Evolutionary conservation across 2,888 invertebrate species (phyloP).

Genomic region (Chymomyza amoena): DNA sequence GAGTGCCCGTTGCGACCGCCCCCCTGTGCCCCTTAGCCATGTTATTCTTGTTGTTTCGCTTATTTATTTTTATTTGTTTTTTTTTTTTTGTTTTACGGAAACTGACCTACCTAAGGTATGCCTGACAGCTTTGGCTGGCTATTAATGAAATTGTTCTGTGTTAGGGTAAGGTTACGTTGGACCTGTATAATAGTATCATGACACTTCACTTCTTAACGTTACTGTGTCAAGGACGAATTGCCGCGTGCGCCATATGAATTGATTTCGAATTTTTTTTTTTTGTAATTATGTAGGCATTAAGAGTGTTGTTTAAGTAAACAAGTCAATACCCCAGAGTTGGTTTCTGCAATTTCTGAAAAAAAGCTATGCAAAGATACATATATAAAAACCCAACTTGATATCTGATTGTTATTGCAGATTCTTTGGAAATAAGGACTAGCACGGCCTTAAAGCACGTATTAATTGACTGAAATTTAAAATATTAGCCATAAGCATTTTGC

Average conservation of each 20-base stretch:
- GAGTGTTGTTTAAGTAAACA: background rate
- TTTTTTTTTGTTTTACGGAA: constrained; percentile 57
- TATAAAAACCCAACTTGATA: no score
- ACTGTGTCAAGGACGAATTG: constrained; percentile 70
- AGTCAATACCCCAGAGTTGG: no score
- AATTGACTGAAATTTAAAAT: no score
- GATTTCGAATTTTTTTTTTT: background rate
- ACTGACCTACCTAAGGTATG: constrained; percentile 70
- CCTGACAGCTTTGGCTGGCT: constrained; percentile 9
- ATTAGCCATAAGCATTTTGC: no score
- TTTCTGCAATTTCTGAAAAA: no score
- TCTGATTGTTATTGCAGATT: no score
- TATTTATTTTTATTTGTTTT: constrained; percentile 11
- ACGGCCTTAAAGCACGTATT: no score
- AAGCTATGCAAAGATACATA: no score
- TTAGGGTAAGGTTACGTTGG: background rate
- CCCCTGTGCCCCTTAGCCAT: constrained; percentile 15
- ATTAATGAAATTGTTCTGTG: background rate
- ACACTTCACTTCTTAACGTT: constrained; percentile 42
- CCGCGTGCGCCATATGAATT: constrained; percentile 33
- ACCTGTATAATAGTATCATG: background rate
- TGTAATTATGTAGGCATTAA: background rate
- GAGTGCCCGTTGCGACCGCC: constrained; percentile 32
- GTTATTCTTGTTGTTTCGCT: constrained; percentile 1
- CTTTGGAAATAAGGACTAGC: no score